phyloP scores from a whole-genome alignment of 2,797 vertebrate species.

The Anolis apletophallus region DNA sequence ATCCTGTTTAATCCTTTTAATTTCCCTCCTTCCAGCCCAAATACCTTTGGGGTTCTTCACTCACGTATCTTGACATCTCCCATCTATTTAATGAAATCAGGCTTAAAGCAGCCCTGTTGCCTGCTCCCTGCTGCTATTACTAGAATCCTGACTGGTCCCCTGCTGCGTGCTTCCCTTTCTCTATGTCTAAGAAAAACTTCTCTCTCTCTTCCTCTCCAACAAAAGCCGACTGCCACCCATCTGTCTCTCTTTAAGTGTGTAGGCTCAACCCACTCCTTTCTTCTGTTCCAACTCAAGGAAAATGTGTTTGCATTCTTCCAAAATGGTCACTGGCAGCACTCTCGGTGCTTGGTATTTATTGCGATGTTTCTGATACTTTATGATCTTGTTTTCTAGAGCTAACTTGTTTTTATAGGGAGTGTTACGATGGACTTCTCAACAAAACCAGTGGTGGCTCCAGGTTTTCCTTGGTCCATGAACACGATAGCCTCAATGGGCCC shows the following conservation, averaged over 20 bases:
- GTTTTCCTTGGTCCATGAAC: neutral
- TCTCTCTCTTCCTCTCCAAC: conserved; percentile 24
- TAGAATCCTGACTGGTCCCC: conserved; percentile 30
- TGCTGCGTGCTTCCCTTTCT: conserved; percentile 23
- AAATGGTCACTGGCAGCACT: neutral
- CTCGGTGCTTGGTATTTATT: neutral
- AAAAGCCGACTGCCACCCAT: conserved; percentile 31
- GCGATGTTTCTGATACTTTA: neutral
- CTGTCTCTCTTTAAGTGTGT: conserved; percentile 22
- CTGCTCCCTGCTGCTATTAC: conserved; percentile 42
- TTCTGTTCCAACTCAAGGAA: conserved; percentile 19
- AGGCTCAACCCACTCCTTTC: conserved; percentile 4
- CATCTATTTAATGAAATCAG: conserved; percentile 43
- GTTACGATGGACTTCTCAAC: neutral
- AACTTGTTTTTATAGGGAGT: conserved; percentile 1
- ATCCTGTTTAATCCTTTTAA: conserved; percentile 53
- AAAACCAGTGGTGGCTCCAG: neutral
- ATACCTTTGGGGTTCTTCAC: conserved; percentile 7
- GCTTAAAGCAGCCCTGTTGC: conserved; percentile 30
- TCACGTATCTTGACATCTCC: conserved; percentile 1
- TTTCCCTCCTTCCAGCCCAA: conserved; percentile 26
- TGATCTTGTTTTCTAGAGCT: conserved; percentile 7
- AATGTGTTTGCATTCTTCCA: conserved; percentile 5
- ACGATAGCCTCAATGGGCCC: neutral
- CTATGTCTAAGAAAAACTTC: rapidly evolving